Evolutionary conservation across 2,113 vertebrate species (phyloP).

Genomic region (Irena cyanogastra): DNA sequence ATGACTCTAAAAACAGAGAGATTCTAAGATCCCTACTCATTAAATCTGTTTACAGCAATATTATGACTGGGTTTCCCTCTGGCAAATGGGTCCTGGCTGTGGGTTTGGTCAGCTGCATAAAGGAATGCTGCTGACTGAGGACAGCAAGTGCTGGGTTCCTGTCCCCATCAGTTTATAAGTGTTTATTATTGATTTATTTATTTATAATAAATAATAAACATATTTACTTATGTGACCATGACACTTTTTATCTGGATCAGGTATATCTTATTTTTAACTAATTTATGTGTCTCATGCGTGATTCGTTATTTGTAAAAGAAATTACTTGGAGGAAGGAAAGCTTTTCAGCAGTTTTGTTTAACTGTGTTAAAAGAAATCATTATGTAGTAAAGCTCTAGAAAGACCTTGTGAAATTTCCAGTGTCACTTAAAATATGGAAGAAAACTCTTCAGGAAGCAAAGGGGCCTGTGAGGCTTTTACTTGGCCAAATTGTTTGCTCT

Average conservation of each 20-base stretch:
- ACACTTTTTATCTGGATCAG: not conserved
- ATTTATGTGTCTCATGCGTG: not conserved
- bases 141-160: not conserved
- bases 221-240: not conserved
- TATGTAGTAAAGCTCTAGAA: not conserved
- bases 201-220: too few species aligned
- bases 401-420: not conserved
- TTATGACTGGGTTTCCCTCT: not conserved
- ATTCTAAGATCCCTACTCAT: not conserved
- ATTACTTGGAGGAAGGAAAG: not conserved
- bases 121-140: not conserved
- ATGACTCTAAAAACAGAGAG: not conserved
- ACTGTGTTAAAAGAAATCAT: not conserved
- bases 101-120: not conserved
- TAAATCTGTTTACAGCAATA: not conserved
- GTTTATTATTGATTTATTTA: too few species aligned
- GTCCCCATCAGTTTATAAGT: accelerated
- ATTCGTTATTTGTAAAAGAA: not conserved
- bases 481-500: not conserved
- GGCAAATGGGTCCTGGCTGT: not conserved
- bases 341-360: not conserved
- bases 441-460: not conserved
- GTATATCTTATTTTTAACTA: not conserved
- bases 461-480: not conserved
- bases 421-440: not conserved